These are phyloP conservation scores for Sarcophaga caerulescens DNA, from an alignment of 2,888 invertebrate species.

Conservation along the genomic window DNA sequence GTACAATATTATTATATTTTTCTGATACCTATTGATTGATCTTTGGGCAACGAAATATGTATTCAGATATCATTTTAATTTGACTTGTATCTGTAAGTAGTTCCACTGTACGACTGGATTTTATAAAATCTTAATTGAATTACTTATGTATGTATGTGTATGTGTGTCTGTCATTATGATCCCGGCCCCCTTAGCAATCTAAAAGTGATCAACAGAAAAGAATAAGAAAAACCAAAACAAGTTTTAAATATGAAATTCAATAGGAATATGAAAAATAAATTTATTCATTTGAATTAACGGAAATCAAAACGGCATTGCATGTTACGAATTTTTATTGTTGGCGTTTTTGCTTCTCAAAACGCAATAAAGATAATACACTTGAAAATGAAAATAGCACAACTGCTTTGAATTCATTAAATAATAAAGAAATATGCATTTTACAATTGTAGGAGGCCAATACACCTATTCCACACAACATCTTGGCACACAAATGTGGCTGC, in stretches of 20 bases:
- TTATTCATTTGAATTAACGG: slow-evolving; percentile 63
- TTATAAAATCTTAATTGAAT: no score
- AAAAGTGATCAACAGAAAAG: background rate
- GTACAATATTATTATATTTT: no score
- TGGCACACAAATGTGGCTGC: background rate
- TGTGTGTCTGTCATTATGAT: no score
- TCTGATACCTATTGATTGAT: no score
- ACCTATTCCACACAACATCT: slow-evolving; percentile 19
- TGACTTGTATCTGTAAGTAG: no score
- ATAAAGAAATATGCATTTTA: background rate
- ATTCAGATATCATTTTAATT: no score
- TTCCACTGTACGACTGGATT: no score
- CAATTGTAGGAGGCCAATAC: slow-evolving; percentile 37
- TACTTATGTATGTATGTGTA: no score
- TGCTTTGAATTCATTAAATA: slow-evolving; percentile 18
- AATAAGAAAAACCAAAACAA: background rate
- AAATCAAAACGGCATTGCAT: slow-evolving; percentile 53
- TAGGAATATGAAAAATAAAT: slow-evolving; percentile 13
- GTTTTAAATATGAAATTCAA: slow-evolving; percentile 14
- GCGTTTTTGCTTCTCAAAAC: slow-evolving; percentile 23
- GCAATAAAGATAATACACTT: background rate
- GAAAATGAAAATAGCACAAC: slow-evolving; percentile 9
- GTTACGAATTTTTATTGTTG: slow-evolving; percentile 27
- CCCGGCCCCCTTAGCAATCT: background rate
- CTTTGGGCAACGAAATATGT: no score